Evolutionary conservation across 2,797 vertebrate species (phyloP).

Genomic region (Chromis chromis): DNA sequence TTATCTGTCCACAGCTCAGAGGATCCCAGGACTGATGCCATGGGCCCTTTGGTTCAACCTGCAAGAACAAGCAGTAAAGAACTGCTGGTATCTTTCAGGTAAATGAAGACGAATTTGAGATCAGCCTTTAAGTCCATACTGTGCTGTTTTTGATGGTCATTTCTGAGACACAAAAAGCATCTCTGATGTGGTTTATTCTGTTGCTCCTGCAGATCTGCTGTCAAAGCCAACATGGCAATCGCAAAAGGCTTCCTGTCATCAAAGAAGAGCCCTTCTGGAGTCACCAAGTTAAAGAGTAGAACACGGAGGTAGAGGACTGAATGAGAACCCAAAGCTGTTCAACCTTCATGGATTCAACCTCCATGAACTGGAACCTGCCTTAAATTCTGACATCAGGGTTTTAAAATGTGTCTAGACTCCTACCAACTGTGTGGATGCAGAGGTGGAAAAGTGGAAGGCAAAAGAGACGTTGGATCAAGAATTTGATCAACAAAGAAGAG

Average conservation of each 20-base stretch:
- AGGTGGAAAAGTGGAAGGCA: not conserved
- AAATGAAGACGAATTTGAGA: constrained; percentile 17
- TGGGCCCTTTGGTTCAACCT: constrained; percentile 1
- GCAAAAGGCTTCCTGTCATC: constrained; percentile 28
- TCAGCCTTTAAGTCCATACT: not conserved
- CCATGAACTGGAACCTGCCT: not conserved
- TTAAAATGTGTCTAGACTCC: not conserved
- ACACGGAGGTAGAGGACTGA: constrained; percentile 42
- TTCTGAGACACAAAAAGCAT: not conserved
- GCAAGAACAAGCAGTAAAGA: constrained; percentile 23
- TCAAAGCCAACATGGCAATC: constrained; percentile 59
- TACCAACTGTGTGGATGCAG: not conserved
- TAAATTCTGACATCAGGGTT: not conserved
- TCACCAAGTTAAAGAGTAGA: constrained; percentile 28
- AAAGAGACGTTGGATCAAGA: not conserved
- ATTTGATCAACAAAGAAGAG: constrained; percentile 6
- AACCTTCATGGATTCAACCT: not conserved
- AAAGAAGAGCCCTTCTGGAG: constrained; percentile 31
- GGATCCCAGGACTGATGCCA: constrained; percentile 21
- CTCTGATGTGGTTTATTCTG: constrained; percentile 14
- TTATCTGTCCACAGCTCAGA: constrained; percentile 69
- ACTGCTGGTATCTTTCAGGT: constrained; percentile 77
- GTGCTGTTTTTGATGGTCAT: not conserved
- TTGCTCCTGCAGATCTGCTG: constrained; percentile 63
- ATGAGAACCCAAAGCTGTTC: not conserved